These are phyloP conservation scores for Gallinago paraguaiae DNA, from an alignment of 2,113 vertebrate genomes.

Conservation along the genomic window DNA sequence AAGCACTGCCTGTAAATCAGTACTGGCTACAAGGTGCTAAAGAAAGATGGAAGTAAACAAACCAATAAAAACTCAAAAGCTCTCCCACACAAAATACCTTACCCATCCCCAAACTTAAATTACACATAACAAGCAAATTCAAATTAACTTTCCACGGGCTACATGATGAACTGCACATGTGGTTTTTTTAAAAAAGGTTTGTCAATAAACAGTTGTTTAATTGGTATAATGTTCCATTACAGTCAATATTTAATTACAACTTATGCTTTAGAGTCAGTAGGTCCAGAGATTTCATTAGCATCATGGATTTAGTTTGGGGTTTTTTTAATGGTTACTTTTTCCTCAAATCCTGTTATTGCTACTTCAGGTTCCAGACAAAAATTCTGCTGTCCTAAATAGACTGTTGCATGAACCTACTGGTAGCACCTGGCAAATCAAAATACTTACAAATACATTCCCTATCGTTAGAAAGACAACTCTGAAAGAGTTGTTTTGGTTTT, in stretches of 20 bases:
- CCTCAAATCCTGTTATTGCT: background rate
- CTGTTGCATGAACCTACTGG: background rate
- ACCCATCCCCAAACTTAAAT: background rate
- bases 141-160: background rate
- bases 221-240: background rate
- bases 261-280: background rate
- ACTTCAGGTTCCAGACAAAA: background rate
- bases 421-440: background rate
- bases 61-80: background rate
- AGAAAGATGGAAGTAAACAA: background rate
- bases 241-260: background rate
- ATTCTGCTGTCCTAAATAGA: background rate
- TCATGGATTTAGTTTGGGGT: background rate
- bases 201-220: background rate
- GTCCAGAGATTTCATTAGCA: background rate
- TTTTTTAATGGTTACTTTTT: background rate
- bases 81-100: background rate
- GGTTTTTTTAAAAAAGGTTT: background rate
- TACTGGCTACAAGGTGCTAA: background rate
- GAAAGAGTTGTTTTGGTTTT: background rate
- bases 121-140: background rate
- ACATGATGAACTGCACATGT: background rate
- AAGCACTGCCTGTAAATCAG: background rate
- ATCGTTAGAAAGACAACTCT: background rate
- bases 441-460: background rate